These are phyloP conservation scores for Pteropus rufus DNA, from an alignment of 2,797 vertebrate genomes.

Conservation along the genomic window DNA sequence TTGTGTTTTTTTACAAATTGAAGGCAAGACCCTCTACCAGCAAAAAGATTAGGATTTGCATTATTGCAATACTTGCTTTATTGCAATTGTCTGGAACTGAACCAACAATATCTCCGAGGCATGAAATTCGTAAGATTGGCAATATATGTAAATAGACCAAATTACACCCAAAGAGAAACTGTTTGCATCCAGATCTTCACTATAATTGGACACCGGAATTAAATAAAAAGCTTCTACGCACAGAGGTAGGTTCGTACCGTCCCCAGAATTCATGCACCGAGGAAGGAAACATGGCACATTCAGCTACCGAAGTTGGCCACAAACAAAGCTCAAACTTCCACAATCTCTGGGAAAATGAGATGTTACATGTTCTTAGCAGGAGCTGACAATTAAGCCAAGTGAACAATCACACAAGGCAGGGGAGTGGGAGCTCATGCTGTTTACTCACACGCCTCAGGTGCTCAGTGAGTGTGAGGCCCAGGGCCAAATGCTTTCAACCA, in stretches of 20 bases:
- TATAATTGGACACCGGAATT: not conserved
- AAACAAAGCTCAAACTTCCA: slow-evolving; percentile 46
- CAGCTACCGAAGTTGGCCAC: slow-evolving; percentile 16
- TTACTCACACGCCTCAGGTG: slow-evolving; percentile 68
- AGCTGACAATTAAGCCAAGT: slow-evolving; percentile 71
- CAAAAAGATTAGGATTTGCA: not conserved
- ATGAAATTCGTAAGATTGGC: not conserved
- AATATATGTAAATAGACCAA: not conserved
- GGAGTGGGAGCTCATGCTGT: slow-evolving; percentile 57
- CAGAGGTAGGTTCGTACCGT: not conserved
- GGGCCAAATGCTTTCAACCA: slow-evolving; percentile 71
- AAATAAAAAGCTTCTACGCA: not conserved
- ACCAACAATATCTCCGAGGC: not conserved
- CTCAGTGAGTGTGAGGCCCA: slow-evolving; percentile 11
- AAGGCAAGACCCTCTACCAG: not conserved
- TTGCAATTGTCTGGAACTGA: not conserved
- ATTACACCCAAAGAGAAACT: not conserved
- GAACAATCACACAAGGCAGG: slow-evolving; percentile 47
- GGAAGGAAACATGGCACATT: not conserved
- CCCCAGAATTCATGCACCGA: not conserved
- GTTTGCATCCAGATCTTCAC: not conserved
- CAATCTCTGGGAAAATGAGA: slow-evolving; percentile 68
- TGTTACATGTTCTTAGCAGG: slow-evolving; percentile 71
- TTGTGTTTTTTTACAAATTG: not conserved
- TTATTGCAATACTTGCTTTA: not conserved